A percentile compares a stretch with the other conserved stretches of the same genome.
Evolutionary conservation across 2,888 invertebrate genomes (phyloP).

Genomic region (Cyclophora punctaria): DNA sequence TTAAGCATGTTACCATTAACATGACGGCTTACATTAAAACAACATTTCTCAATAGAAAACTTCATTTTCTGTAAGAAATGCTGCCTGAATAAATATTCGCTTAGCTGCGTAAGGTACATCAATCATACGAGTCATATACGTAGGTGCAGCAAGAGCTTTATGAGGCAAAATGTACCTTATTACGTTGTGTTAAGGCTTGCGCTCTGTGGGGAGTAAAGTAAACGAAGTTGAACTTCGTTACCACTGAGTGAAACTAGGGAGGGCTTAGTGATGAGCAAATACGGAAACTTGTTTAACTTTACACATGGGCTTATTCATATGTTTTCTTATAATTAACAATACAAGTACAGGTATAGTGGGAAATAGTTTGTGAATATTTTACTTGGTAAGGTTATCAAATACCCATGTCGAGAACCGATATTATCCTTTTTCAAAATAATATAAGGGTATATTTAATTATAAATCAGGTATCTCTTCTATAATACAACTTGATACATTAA

Average conservation of each 20-base stretch:
- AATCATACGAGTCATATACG: conserved; percentile 22
- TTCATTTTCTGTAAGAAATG: conserved; percentile 13
- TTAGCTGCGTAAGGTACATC: conserved; percentile 19
- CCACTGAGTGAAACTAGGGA: conserved; percentile 8
- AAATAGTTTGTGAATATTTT: no score
- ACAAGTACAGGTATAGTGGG: no score
- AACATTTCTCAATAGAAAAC: conserved; percentile 19
- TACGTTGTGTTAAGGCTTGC: no score
- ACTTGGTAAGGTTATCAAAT: no score
- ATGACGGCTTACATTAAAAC: conserved; percentile 9
- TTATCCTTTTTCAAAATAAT: no score
- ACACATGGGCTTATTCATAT: no score
- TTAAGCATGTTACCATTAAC: conserved; percentile 1
- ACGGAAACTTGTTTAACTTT: background rate
- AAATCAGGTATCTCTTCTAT: no score
- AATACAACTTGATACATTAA: no score
- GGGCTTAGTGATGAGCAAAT: conserved; percentile 14
- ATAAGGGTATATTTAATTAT: no score
- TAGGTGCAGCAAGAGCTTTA: conserved; percentile 5
- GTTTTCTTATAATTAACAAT: no score
- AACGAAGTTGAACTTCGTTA: conserved; percentile 13
- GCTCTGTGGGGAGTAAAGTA: background rate
- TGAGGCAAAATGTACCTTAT: background rate
- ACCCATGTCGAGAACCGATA: no score
- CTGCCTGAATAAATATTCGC: conserved; percentile 18